Conservation (phyloP, 2,113 vertebrate species). For the Gymnarchus niloticus region DNA sequence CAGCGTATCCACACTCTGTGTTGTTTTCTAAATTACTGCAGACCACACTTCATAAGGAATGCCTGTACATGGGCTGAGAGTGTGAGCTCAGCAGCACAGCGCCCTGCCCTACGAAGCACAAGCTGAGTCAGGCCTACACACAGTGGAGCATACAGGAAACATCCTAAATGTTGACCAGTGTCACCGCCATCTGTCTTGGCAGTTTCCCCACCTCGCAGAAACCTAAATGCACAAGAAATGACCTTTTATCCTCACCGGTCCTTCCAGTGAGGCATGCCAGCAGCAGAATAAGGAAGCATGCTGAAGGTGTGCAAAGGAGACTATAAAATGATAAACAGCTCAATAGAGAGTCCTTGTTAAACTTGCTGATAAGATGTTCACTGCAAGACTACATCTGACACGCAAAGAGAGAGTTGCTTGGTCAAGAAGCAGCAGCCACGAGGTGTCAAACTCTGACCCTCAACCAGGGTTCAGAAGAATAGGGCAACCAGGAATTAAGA, state of each 20-base stretch:
- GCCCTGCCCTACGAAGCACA: background rate
- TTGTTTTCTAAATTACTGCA: too few species aligned
- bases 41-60: background rate
- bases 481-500: background rate
- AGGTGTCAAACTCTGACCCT: background rate
- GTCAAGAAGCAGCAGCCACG: background rate
- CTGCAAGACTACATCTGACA: background rate
- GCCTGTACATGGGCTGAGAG: background rate
- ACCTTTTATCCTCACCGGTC: background rate
- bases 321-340: slow-evolving; percentile 14
- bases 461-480: background rate
- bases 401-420: background rate
- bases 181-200: background rate
- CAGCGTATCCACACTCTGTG: too few species aligned
- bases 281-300: background rate
- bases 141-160: background rate
- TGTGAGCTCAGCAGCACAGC: background rate
- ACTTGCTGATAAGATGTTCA: background rate
- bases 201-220: background rate
- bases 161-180: background rate
- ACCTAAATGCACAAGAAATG: background rate
- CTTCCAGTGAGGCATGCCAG: background rate
- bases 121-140: background rate
- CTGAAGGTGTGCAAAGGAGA: background rate
- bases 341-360: background rate